phyloP scores from a whole-genome alignment of 2,797 vertebrate genomes.

The Streptopelia turtur region DNA sequence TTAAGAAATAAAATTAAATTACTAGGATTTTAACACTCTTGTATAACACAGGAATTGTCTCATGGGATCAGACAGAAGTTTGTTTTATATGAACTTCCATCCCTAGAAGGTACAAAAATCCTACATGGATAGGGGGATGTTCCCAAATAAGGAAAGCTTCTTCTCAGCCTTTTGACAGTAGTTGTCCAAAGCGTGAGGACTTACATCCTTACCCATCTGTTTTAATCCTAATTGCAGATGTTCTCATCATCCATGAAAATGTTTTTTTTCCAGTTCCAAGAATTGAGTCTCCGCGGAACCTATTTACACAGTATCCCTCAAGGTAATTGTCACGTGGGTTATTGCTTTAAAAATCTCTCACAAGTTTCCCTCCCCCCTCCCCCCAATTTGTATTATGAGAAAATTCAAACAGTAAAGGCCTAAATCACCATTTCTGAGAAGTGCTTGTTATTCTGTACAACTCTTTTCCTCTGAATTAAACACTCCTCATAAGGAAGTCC shows the following conservation, averaged over 20 bases:
- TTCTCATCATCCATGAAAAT: background rate
- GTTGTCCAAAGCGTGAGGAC: background rate
- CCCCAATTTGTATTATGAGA: background rate
- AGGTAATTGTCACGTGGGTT: background rate
- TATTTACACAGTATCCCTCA: background rate
- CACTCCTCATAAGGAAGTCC: background rate
- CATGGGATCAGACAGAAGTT: background rate
- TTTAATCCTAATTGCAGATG: constrained; percentile 22
- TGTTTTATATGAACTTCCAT: constrained; percentile 20
- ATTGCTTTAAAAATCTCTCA: background rate
- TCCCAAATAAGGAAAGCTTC: constrained; percentile 46
- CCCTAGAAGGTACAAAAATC: background rate
- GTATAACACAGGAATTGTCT: background rate
- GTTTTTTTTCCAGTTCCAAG: background rate
- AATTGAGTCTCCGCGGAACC: background rate
- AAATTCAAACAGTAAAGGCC: background rate
- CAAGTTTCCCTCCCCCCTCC: background rate
- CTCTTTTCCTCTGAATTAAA: background rate
- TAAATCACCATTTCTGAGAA: background rate
- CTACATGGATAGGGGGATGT: background rate
- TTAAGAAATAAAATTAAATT: background rate
- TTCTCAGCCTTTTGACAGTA: background rate
- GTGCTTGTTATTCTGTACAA: background rate
- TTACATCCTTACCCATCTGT: background rate
- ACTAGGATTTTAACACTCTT: background rate